A percentile compares a stretch with the other conserved stretches of the same genome.
These are phyloP conservation scores for Thera britannica DNA, from an alignment of 2,888 invertebrate species.

Conservation along the genomic window DNA sequence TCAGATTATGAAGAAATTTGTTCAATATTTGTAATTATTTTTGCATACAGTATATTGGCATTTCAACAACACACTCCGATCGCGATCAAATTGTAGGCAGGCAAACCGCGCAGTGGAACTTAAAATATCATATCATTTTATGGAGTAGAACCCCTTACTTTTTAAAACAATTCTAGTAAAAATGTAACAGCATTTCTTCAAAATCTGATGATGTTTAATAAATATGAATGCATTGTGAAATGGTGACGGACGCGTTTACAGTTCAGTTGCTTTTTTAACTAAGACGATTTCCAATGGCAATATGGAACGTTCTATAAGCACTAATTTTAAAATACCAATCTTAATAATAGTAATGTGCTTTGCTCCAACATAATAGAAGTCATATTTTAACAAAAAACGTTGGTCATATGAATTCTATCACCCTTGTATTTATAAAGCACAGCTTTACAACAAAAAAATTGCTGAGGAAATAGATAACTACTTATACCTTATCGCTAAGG, in stretches of 20 bases:
- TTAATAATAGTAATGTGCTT: neutral
- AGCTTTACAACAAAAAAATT: conserved; percentile 39
- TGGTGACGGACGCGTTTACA: conserved; percentile 23
- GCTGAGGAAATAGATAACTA: conserved; percentile 53
- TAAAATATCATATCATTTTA: too few species aligned
- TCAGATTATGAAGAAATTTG: neutral
- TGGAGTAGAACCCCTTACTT: too few species aligned
- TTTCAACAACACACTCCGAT: too few species aligned
- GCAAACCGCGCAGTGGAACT: too few species aligned
- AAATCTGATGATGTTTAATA: conserved; percentile 16
- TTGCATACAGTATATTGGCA: too few species aligned
- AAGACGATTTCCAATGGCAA: conserved; percentile 3
- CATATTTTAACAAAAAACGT: conserved; percentile 1
- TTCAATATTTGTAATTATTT: neutral
- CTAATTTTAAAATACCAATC: conserved; percentile 5
- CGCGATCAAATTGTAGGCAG: too few species aligned
- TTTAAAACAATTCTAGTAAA: neutral
- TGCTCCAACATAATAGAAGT: conserved; percentile 1
- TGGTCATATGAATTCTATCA: conserved; percentile 4
- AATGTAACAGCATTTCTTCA: neutral
- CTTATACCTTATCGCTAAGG: conserved; percentile 61
- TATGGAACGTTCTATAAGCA: conserved; percentile 4
- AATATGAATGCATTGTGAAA: conserved; percentile 24
- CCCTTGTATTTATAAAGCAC: conserved; percentile 6
- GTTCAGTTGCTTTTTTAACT: conserved; percentile 1